Conservation (phyloP, 1,140 invertebrate genomes). For the Pseudachorutes palmiensis region DNA sequence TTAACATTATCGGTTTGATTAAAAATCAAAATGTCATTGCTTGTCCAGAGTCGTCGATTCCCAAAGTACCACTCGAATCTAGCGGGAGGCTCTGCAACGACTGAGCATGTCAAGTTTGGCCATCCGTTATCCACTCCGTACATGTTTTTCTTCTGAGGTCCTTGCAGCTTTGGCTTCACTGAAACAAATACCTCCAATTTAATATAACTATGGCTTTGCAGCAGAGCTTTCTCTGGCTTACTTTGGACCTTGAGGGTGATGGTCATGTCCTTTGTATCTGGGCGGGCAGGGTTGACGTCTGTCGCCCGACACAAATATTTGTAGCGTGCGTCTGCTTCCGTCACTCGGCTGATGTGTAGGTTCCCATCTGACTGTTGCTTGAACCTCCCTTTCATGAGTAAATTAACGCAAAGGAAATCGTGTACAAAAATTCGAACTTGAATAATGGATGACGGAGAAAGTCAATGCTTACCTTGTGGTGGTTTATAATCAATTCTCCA, state of each 20-base stretch:
- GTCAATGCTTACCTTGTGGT: constrained; percentile 28
- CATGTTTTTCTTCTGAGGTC: not conserved
- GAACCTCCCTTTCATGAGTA: constrained; percentile 27
- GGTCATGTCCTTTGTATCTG: constrained; percentile 32
- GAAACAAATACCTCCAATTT: not conserved
- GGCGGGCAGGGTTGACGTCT: constrained; percentile 31
- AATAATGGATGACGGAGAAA: too few species aligned
- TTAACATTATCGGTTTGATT: constrained; percentile 31
- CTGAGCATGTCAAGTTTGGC: constrained; percentile 37
- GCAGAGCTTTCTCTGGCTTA: constrained; percentile 10
- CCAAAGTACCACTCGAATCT: constrained; percentile 30
- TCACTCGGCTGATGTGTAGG: constrained; percentile 30
- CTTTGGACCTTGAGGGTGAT: constrained; percentile 37
- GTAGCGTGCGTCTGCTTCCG: constrained; percentile 21
- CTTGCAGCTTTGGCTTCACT: constrained; percentile 22
- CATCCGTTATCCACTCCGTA: constrained; percentile 35
- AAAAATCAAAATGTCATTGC: constrained; percentile 29
- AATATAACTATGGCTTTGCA: not conserved
- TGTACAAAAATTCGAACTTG: too few species aligned
- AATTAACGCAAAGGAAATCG: not conserved
- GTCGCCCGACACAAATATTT: constrained; percentile 35
- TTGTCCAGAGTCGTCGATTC: constrained; percentile 12
- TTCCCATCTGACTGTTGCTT: constrained; percentile 19
- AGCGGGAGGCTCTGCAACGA: constrained; percentile 32
- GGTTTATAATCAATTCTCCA: constrained; percentile 35